Evolutionary conservation across 2,113 vertebrate species (phyloP).

Genomic region (Etheostoma spectabile): DNA sequence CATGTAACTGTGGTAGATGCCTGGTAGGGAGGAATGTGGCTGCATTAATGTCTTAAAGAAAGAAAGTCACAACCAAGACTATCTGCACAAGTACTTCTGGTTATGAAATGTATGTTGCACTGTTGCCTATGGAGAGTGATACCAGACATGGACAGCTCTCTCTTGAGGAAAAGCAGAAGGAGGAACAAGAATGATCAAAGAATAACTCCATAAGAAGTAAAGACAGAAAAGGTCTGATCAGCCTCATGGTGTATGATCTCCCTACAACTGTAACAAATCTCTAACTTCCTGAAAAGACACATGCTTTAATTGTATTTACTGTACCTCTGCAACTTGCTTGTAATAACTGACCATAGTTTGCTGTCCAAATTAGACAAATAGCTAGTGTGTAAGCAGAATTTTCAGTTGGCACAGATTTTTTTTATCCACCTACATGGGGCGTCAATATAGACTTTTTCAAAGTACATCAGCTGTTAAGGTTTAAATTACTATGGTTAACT

Average conservation of each 20-base stretch:
- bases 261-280: not conserved
- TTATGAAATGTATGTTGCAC: not conserved
- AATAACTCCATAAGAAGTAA: not conserved
- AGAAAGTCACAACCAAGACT: not conserved
- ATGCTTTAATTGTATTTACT: not conserved
- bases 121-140: not conserved
- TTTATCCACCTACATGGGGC: too few relatives aligned
- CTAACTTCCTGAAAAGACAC: not conserved
- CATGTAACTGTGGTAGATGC: constrained; percentile 38
- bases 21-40: constrained; percentile 2
- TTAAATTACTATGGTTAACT: too few relatives aligned
- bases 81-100: constrained; percentile 14
- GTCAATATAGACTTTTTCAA: too few relatives aligned
- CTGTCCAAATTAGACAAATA: not conserved
- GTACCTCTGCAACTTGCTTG: not conserved
- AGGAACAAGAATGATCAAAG: not conserved
- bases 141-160: not conserved
- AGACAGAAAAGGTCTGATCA: not conserved
- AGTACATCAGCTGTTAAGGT: too few relatives aligned
- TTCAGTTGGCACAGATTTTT: not conserved
- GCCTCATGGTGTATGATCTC: not conserved
- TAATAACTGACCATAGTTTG: not conserved
- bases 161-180: not conserved
- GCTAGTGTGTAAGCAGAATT: not conserved
- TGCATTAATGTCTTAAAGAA: constrained; percentile 5